Evolutionary conservation across 2,888 invertebrate genomes (phyloP), one percentile per base, ranked within the genome.

Genomic region (Fissipunctia ypsillon): DNA sequence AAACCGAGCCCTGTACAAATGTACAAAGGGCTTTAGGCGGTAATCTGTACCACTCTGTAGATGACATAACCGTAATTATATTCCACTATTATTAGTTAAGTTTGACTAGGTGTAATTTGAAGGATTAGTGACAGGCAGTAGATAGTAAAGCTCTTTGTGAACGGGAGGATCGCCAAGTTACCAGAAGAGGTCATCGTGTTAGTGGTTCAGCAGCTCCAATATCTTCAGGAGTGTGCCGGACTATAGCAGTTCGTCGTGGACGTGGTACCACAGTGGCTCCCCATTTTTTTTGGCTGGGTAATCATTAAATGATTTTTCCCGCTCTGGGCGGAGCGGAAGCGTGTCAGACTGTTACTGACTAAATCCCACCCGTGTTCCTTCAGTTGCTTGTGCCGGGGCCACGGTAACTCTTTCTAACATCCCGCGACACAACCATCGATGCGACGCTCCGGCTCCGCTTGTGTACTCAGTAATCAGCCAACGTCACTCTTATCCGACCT

Each of bases 61-160:
- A 25, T 52, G 52, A 41, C 59, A 31, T 31, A 45, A 22, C 14
- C 38, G 38, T 76, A 78, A 71, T 76, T 45, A 76, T n/a, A 41
- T 72, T 41, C 12, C 22, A 31, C 9, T 52, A 43, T 78, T 48
- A 78, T 54, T 71, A 71, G 72, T 76, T 78, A 54, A 6, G 14
- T 54, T 76, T 14, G 12, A 48, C 41, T 50, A 25, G 10, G 41
- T 25, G 38, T 41, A 22, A 67, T 77, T 68, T 16, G 22, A 38
- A 25, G 31, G n/a, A 38, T 16, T 48, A 66, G 12, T 41, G 10
- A 22, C 14, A 54, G 10, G 6, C 1, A 22, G 28, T 3, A n/a
- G 1, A 2, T n/a, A 19, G 31, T 22, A 14, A 7, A 0, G 9
- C 0, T 71, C 22, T n/a, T 45, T 73, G 56, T 10, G 25, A 45